Evolutionary conservation across 2,888 invertebrate genomes (phyloP).

Genomic region (Eupithecia centaureata): DNA sequence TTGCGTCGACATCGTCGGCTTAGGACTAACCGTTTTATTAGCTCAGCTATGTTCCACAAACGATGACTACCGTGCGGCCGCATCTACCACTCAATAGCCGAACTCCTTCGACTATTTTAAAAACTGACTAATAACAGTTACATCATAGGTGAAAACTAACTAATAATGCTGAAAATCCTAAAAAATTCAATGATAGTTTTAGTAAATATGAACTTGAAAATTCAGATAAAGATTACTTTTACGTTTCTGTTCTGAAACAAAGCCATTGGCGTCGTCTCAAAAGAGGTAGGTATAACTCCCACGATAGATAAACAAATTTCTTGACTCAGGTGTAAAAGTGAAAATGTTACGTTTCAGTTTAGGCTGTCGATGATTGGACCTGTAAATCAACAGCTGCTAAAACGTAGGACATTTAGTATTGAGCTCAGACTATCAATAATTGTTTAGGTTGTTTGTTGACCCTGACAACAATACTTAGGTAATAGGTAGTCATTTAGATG

Average conservation of each 20-base stretch:
- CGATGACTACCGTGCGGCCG: slow-evolving; percentile 61
- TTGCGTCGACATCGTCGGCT: slow-evolving; percentile 72
- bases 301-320: slow-evolving; percentile 60
- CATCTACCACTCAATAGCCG: slow-evolving; percentile 53
- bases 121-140: too few species aligned
- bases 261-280: slow-evolving; percentile 34
- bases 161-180: background rate
- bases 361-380: background rate
- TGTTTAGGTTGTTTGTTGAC: background rate
- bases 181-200: background rate
- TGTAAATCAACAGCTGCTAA: background rate
- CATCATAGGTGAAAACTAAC: background rate
- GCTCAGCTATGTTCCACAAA: slow-evolving; percentile 80
- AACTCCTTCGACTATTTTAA: slow-evolving; percentile 46
- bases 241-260: background rate
- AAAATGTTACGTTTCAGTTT: slow-evolving; percentile 60
- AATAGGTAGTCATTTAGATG: too few species aligned
- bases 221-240: slow-evolving; percentile 4
- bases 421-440: too few species aligned
- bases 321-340: slow-evolving; percentile 76
- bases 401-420: slow-evolving; percentile 12
- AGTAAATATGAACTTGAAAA: slow-evolving; percentile 23
- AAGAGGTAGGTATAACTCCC: slow-evolving; percentile 49
- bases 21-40: slow-evolving; percentile 83
- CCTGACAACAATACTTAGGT: too few species aligned